Percentiles rank a stretch among this genome's conserved stretches.
Conservation (phyloP, 2,888 invertebrate species). For the Dione vanillae region DNA sequence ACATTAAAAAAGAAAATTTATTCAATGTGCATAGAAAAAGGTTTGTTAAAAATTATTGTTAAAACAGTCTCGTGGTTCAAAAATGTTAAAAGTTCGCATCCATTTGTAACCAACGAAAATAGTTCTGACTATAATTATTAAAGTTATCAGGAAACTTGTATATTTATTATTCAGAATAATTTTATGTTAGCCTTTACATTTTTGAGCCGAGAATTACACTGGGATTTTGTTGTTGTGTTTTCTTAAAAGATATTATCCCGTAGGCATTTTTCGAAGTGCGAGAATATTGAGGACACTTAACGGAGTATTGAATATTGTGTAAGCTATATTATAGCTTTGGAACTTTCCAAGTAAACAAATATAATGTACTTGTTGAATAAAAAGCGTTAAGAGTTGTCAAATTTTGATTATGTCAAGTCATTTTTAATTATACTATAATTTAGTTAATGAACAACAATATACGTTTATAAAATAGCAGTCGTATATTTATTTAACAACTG, state of each 20-base stretch:
- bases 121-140: neutral
- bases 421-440: too few species aligned
- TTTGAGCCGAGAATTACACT: constrained; percentile 10
- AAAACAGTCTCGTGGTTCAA: neutral
- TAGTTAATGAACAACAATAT: too few species aligned
- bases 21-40: neutral
- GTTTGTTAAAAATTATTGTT: neutral
- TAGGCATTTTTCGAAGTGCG: too few species aligned
- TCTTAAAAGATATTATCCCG: constrained; percentile 8
- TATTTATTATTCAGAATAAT: neutral
- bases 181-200: neutral
- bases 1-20: neutral
- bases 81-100: too few species aligned
- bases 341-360: neutral
- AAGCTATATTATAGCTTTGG: neutral
- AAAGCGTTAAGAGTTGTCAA: neutral
- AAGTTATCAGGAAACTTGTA: neutral
- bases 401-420: too few species aligned
- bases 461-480: too few species aligned
- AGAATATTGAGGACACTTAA: too few species aligned
- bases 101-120: too few species aligned
- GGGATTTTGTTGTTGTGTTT: constrained; percentile 11
- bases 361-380: neutral
- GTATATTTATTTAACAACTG: too few species aligned
- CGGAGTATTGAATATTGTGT: constrained; percentile 19